A percentile compares a stretch with the other conserved stretches of the same genome.
These are phyloP conservation scores for Sitodiplosis mosellana DNA, from an alignment of 1,140 invertebrate species.

Conservation along the genomic window DNA sequence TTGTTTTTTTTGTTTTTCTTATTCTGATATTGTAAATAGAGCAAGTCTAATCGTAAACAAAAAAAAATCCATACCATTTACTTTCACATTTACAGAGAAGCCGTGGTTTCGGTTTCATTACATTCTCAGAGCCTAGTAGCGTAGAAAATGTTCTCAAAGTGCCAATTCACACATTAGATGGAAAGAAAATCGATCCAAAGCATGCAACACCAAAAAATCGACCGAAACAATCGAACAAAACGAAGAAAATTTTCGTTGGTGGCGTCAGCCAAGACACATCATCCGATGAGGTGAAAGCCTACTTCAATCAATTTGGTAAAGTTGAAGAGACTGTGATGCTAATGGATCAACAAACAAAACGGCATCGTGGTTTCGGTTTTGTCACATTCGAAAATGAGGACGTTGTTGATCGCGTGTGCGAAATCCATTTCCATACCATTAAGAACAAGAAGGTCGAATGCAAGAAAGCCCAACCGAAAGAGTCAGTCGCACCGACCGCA, in stretches of 20 bases:
- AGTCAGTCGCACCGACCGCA: slow-evolving; percentile 58
- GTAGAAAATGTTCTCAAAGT: slow-evolving; percentile 78
- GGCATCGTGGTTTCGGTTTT: slow-evolving; percentile 78
- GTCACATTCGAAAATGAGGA: slow-evolving; percentile 85
- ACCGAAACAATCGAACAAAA: slow-evolving; percentile 67
- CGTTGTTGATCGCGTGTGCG: slow-evolving; percentile 76
- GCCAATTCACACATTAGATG: slow-evolving; percentile 80
- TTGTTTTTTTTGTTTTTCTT: slow-evolving; percentile 4
- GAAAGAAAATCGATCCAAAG: slow-evolving; percentile 87
- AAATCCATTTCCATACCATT: slow-evolving; percentile 83
- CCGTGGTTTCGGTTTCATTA: slow-evolving; percentile 85
- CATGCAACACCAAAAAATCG: slow-evolving; percentile 81
- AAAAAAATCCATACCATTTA: not conserved
- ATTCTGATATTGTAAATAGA: slow-evolving; percentile 3
- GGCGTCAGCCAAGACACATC: slow-evolving; percentile 83
- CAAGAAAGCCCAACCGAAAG: slow-evolving; percentile 84
- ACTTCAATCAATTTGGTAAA: slow-evolving; percentile 81
- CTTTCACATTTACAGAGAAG: slow-evolving; percentile 49
- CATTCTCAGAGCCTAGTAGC: slow-evolving; percentile 72
- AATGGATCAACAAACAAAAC: slow-evolving; percentile 86
- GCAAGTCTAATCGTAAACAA: not conserved
- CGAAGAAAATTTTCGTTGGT: slow-evolving; percentile 83
- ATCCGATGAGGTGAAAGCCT: slow-evolving; percentile 76
- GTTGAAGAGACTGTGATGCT: slow-evolving; percentile 86
- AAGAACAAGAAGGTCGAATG: slow-evolving; percentile 89